These are phyloP conservation scores for Papilio polytes DNA, from an alignment of 1,140 invertebrate species.

Conservation along the genomic window DNA sequence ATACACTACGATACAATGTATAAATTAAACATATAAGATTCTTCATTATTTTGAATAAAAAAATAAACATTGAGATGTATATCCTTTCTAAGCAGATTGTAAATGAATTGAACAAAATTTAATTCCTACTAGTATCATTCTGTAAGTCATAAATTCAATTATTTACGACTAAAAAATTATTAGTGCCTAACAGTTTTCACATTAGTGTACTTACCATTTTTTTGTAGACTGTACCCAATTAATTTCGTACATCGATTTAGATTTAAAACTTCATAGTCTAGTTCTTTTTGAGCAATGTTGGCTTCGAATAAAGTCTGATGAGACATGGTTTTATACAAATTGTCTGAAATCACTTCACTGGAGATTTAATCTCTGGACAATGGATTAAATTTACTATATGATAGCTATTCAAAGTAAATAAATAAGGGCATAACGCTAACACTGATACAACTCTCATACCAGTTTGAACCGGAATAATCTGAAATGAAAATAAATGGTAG, in stretches of 20 bases:
- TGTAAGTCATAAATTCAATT: too few species aligned
- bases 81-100: too few species aligned
- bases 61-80: too few species aligned
- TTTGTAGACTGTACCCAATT: background rate
- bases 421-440: slow-evolving; percentile 8
- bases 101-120: background rate
- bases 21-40: background rate
- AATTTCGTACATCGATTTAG: background rate
- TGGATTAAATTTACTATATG: background rate
- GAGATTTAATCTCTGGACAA: background rate
- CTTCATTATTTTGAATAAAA: background rate
- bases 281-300: background rate
- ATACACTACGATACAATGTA: background rate
- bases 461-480: slow-evolving; percentile 34
- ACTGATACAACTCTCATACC: slow-evolving; percentile 36
- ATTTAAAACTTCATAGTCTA: background rate
- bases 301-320: background rate
- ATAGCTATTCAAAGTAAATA: slow-evolving; percentile 17
- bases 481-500: slow-evolving; percentile 35
- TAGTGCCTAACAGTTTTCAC: too few species aligned
- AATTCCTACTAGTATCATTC: too few species aligned
- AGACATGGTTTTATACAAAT: background rate
- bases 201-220: background rate
- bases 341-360: too few species aligned
- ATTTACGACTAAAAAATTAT: too few species aligned